Evolutionary conservation across 2,797 vertebrate species (phyloP).

Genomic region (Semotilus atromaculatus): DNA sequence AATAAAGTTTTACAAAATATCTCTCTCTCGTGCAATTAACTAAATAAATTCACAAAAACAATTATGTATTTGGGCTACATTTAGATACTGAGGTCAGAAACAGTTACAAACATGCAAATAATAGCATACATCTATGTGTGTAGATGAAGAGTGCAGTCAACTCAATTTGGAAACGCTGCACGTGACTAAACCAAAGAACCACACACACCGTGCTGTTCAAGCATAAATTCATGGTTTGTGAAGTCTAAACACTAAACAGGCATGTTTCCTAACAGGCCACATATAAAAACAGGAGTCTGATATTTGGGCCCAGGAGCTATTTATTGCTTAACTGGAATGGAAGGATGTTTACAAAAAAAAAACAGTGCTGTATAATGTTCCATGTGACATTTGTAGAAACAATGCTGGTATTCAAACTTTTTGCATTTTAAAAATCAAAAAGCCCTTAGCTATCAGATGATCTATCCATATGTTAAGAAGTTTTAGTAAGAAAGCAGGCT

Average conservation of each 20-base stretch:
- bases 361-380: constrained; percentile 14
- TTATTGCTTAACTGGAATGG: constrained; percentile 19
- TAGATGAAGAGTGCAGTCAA: neutral
- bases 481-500: neutral
- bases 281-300: constrained; percentile 8
- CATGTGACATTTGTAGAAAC: neutral
- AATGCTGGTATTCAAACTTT: constrained; percentile 4
- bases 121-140: neutral
- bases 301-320: neutral
- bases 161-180: neutral
- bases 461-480: neutral
- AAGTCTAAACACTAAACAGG: neutral
- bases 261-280: neutral
- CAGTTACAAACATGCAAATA: neutral
- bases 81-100: neutral
- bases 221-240: neutral
- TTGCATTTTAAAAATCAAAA: neutral
- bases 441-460: neutral
- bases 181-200: neutral
- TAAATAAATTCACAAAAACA: neutral
- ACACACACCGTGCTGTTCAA: neutral
- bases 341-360: constrained; percentile 18
- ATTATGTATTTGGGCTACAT: neutral
- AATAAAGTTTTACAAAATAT: neutral
- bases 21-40: neutral